Conservation (phyloP, 2,797 vertebrate species). For the Pempheris klunzingeri region DNA sequence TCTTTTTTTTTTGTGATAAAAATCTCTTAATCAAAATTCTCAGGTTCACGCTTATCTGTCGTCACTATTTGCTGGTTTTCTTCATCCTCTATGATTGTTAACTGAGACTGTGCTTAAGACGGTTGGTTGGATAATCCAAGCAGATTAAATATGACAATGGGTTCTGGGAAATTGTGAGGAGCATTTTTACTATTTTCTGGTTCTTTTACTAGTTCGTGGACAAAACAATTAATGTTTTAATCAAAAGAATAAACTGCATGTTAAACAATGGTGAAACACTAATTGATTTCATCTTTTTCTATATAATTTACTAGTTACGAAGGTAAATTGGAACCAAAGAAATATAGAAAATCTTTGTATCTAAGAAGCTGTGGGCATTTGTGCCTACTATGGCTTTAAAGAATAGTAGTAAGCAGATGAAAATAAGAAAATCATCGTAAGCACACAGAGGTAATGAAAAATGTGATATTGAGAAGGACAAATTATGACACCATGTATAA, state of each 20-base stretch:
- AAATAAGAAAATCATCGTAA: background rate
- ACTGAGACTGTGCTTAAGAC: background rate
- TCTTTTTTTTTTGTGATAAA: background rate
- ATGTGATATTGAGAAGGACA: background rate
- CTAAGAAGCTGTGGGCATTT: no score
- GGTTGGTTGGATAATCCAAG: background rate
- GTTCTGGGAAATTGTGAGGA: background rate
- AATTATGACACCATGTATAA: background rate
- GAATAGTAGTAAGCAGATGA: background rate
- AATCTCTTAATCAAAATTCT: no score
- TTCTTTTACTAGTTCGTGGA: no score
- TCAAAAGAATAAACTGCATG: background rate
- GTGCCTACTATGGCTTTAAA: background rate
- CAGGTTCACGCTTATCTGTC: background rate
- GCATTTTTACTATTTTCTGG: background rate
- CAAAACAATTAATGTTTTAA: background rate
- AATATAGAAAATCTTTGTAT: background rate
- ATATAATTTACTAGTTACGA: no score
- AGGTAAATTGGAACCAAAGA: background rate
- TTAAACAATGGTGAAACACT: background rate
- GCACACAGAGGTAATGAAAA: background rate
- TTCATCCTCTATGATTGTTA: background rate
- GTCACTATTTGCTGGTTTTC: constrained; percentile 1
- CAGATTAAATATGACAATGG: background rate
- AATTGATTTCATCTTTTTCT: no score